Evolutionary conservation across 2,797 vertebrate genomes (phyloP), one percentile per base, ranked within the genome.

Genomic region (Carduelis carduelis): DNA sequence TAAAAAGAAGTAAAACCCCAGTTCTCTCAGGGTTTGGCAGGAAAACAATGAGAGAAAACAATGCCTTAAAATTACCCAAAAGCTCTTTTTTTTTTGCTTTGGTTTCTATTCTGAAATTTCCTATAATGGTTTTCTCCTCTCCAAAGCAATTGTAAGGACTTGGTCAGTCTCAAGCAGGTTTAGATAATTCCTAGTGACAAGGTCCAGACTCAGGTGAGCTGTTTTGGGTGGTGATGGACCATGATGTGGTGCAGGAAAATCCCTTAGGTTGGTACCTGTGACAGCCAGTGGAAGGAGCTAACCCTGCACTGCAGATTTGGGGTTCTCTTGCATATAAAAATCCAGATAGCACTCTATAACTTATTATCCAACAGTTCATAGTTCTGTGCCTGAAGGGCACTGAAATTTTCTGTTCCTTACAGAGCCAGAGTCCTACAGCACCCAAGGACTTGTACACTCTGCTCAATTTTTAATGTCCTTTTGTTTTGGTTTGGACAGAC

Each of bases 141-240:
- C 12, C 12, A 59, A 88, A 90, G n/a, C 26, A 83, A 26, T 39
- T 50, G 20, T 19, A 28, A 88, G 16, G 55, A 52, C 47, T 55
- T 64, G 11, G 21, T 76, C 49, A 46, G 43, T 47, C 70, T 89
- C 22, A 41, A 35, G 17, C 27, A 76, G 13, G 4, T 63, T 71
- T 50, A 44, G 35, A 4, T 66, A 22, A 61, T 69, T 96, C 10
- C 14, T 43, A 12, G 37, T 5, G 12, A 5, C 34, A 15, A 39
- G 17, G 9, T 15, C 1, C 2, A 60, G 37, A 35, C 16, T 47
- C 0, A 0, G 46, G 21, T 5, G 23, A 19, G 8, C 12, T 70
- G 8, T 64, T 70, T 49, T 6, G 6, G 27, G 35, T 53, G 21
- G 15, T 14, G 28, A 10, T 1, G 4, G 39, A 28, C 35, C 50